Base-by-base conservation (phyloP, 1,140 invertebrate genomes). In the Drosophila setifemur region DNA sequence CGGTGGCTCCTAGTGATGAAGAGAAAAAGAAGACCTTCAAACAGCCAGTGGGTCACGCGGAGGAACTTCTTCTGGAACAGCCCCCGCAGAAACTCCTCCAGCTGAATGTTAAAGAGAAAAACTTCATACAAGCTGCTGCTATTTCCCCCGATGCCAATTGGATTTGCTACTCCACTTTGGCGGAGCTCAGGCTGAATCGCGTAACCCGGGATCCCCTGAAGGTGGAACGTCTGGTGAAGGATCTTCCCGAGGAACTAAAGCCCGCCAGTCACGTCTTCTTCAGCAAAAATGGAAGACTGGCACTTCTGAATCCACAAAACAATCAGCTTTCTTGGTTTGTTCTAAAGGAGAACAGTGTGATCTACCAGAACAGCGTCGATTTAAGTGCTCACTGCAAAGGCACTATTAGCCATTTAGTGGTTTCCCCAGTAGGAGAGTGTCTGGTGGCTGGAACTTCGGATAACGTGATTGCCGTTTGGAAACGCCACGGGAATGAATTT, bases 161-260 rank as follows among this genome's bases (percentile, higher is more conserved):
- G 83, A 92, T 97, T 18, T 93, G 94, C 7, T 96, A 96, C 88
- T 95, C 95, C 0, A 96, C 95, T 0, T 91, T 93, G 19, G 91
- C 86, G 33, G 91, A 93, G 29, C 75, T 96, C 11, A 92, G 94
- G 53, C 90, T 97, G 23, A 95, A 95, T 75, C 71, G 58, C 19
- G 64, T 74, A 42, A 28, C 31, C 2, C 25, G 14, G 4, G 48
- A 35, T 16, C 35, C 37, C 6, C 4, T 63, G 1, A 12, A 76
- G 1, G 90, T 90, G 37, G 83, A 92, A 1, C 92, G 92, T 49
- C 74, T 93, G 16, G 57, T 12, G n/a, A 72, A 90, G 52, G 71
- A 91, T 18, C 88, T 90, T 6, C 91, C 92, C 6, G 31, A 90
- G 0, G 77, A 91, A 28, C 73, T 89, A 7, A 48, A 71, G 1